Evolutionary conservation across 2,797 vertebrate species (phyloP), one percentile per base, ranked within the genome.

Genomic region (Anableps anableps): DNA sequence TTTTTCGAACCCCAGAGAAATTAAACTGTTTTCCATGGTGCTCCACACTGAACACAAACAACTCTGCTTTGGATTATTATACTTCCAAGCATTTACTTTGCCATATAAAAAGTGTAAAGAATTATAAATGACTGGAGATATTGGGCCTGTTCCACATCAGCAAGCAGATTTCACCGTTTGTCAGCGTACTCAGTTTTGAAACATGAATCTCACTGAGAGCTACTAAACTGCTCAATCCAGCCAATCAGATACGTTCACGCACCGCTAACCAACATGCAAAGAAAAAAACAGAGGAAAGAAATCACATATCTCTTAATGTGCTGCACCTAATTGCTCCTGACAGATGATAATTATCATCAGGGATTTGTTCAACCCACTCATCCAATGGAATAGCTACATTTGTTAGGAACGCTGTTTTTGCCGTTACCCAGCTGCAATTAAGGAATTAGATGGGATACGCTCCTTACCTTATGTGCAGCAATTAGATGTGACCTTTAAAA

Each of bases 341-440:
- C 93, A 92, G 93, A 92, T 86, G 91, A 94, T 93, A 94, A 94
- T 95, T 94, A 93, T 93, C 92, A 90, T 92, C 81, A 79, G 88
- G 80, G 85, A 93, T 94, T 92, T 91, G 88, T 91, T 93, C 91
- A 87, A 87, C 90, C 86, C 85, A 88, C 88, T 93, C 90, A 89
- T 83, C 91, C 92, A 90, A 92, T 89, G 86, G 88, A 85, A 87
- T 78, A 23, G 47, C 83, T 82, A 45, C 81, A 76, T 83, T 88
- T 62, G 6, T 72, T 58, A 19, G 83, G 84, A 88, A 80, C 36
- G 48, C 34, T 78, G 79, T 81, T 81, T 68, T 83, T 85, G 80
- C 85, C 78, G 71, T 85, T 88, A 78, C 88, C 41, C 80, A 79
- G 90, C 87, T 86, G 87, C 91, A 93, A 94, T 96, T 95, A 95